Evolutionary conservation across 2,888 invertebrate genomes (phyloP), one percentile per base, ranked within the genome.

Genomic region (Chloromyia formosa): DNA sequence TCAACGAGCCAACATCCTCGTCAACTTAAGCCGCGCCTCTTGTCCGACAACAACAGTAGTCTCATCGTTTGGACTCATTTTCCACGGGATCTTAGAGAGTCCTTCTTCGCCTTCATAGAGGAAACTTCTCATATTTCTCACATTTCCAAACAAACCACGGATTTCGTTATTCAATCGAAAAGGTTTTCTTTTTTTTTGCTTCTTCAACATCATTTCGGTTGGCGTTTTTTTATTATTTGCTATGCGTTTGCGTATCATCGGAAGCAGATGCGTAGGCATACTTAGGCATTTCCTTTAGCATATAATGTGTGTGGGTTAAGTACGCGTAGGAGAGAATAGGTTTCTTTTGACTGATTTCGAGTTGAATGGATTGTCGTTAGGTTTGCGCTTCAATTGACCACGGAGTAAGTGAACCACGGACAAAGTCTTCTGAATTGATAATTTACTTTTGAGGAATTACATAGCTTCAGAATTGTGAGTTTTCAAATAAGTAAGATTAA

Each of bases 251-350:
- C n/a, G 72, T 72, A 72, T 64, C 61, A 72, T 75, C 62, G 72
- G 75, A 75, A 64, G 75, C 75, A 75, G 75, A 75, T 75, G 75
- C 64, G 68, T 69, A 53, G 68, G 54, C 54, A 35, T 35, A 69
- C 68, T 69, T 69, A 53, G 23, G 42, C 54, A 53, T 69, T 69
- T 69, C 68, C 68, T 54, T 69, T 23, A 35, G 27, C 3, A 35
- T 35, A 35, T 35, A 7, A 35, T 35, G 22, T 40, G 62, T 23
- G 7, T 16, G 62, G 35, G 62, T 14, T 16, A 14, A n/a, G 40
- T 62, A n/a, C n/a, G n/a, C n/a, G n/a, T 62, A 62, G 40, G 62
- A 40, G 40, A 62, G 40, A 62, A 27, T 35, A 7, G 27, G 27
- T 35, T 35, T 35, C 7, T 35, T 35, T 35, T 35, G 27, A 4